Evolutionary conservation across 2,797 vertebrate genomes (phyloP).

Genomic region (Taenioides sp.): DNA sequence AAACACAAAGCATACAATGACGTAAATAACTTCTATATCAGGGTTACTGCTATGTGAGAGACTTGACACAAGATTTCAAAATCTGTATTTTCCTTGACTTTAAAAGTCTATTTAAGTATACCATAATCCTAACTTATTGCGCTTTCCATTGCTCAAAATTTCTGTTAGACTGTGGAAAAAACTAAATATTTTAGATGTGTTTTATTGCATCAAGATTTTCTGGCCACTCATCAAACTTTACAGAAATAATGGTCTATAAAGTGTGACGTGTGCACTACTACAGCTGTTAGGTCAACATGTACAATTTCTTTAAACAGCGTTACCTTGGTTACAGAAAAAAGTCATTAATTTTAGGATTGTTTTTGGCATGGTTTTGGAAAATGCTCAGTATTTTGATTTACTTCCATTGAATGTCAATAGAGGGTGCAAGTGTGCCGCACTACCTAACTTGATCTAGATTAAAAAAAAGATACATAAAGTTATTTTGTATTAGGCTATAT

Average conservation of each 20-base stretch:
- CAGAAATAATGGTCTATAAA: neutral
- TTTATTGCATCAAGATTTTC: neutral
- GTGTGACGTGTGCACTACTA: neutral
- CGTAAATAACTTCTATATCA: conserved; percentile 24
- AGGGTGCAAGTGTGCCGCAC: too few relatives aligned
- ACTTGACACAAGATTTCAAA: too few relatives aligned
- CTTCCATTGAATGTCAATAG: neutral
- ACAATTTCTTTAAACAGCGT: too few relatives aligned
- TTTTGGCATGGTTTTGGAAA: neutral
- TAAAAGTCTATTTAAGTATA: neutral
- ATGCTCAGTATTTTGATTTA: neutral
- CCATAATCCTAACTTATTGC: neutral
- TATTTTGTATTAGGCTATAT: too few relatives aligned
- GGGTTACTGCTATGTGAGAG: neutral
- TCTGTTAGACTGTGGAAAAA: too few relatives aligned
- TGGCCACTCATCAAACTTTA: neutral
- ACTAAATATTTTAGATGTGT: neutral
- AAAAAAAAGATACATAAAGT: too few relatives aligned
- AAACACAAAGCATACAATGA: conserved; percentile 1
- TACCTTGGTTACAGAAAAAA: neutral
- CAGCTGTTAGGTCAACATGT: too few relatives aligned
- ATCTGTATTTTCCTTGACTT: too few relatives aligned
- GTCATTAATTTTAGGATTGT: neutral
- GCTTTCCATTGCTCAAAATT: neutral
- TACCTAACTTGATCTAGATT: too few relatives aligned